Evolutionary conservation across 2,888 invertebrate species (phyloP), one percentile per base, ranked within the genome.

Genomic region (Eristalis pertinax): DNA sequence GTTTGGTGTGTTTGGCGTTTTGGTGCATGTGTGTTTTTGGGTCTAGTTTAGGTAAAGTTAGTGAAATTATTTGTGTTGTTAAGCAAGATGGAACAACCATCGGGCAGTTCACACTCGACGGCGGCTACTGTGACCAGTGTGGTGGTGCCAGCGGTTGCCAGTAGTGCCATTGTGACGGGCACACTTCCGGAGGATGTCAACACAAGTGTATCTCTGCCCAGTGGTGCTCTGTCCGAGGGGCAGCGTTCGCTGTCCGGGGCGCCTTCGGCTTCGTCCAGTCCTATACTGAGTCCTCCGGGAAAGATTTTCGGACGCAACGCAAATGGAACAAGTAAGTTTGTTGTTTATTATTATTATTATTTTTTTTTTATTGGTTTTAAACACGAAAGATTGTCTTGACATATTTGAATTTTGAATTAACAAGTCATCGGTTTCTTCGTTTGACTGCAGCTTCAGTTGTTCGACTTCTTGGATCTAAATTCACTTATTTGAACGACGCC

Each of bases 261-360:
- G 11, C 92, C 92, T 63, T 93, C 93, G 72, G 92, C 92, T 8
- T 93, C 93, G 38, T 92, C 93, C n/a, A 93, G 93, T 89, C 93
- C 93, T 11, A 92, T 93, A 24, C 79, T 92, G 24, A 93, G 92
- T 90, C 93, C 93, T 65, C 92, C 92, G 56, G 93, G 93, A 68
- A 93, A 93, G 89, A 91, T 93, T 58, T 92, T 92, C 83, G 93
- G 93, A 63, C 90, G 92, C 78, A 93, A 93, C 90, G 90, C 91
- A 24, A 93, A 93, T 89, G 93, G 93, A 81, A 93, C 93, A 91
- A 91, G 93, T 93, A 89, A 93, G 93, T 92, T 60, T 4, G 0
- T n/a, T n/a, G 19, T n/a, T 43, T 43, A 43, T 43, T n/a, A 1
- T 38, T 11, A 38, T 11, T 2, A 32, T 38, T 38, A 1, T 38